A percentile compares a stretch with the other conserved stretches of the same genome.
Evolutionary conservation across 2,888 invertebrate species (phyloP).

Genomic region (Anoplius nigerrimus): DNA sequence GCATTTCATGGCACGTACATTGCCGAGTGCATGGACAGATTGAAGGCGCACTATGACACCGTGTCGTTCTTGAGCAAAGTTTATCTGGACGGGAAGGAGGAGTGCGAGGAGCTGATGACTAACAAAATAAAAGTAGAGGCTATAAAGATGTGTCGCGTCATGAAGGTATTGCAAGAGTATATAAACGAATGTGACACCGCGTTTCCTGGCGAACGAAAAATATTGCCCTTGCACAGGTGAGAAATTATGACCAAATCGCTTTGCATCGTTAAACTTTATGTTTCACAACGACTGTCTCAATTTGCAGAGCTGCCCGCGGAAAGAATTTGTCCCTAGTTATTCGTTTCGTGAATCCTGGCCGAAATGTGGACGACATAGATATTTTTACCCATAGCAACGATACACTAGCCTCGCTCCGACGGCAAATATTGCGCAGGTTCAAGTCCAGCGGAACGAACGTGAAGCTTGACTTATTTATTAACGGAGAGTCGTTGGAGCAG

Average conservation of each 20-base stretch:
- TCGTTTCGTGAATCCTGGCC: conserved; percentile 90
- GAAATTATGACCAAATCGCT: conserved; percentile 4
- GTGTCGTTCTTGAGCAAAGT: conserved; percentile 80
- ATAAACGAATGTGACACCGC: conserved; percentile 95
- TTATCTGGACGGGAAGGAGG: conserved; percentile 69
- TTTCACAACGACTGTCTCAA: conserved; percentile 23
- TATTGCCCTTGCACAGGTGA: conserved; percentile 88
- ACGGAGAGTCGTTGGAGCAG: conserved; percentile 91
- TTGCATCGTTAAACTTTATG: conserved; percentile 5
- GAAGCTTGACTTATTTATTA: conserved; percentile 93
- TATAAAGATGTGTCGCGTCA: conserved; percentile 92
- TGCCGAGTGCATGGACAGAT: conserved; percentile 92
- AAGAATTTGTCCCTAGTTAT: conserved; percentile 92
- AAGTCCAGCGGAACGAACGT: conserved; percentile 82
- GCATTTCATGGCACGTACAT: conserved; percentile 95
- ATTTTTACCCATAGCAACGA: conserved; percentile 96
- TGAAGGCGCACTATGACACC: conserved; percentile 91
- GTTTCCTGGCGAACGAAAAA: conserved; percentile 90
- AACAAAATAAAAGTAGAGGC: conserved; percentile 81
- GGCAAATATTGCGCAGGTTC: conserved; percentile 83
- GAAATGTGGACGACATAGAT: conserved; percentile 94
- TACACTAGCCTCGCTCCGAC: conserved; percentile 89
- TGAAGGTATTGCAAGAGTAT: conserved; percentile 96
- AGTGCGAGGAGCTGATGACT: conserved; percentile 74
- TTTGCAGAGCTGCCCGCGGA: conserved; percentile 88